Evolutionary conservation across 2,113 vertebrate genomes (phyloP).

Genomic region (Zapus hudsonius): DNA sequence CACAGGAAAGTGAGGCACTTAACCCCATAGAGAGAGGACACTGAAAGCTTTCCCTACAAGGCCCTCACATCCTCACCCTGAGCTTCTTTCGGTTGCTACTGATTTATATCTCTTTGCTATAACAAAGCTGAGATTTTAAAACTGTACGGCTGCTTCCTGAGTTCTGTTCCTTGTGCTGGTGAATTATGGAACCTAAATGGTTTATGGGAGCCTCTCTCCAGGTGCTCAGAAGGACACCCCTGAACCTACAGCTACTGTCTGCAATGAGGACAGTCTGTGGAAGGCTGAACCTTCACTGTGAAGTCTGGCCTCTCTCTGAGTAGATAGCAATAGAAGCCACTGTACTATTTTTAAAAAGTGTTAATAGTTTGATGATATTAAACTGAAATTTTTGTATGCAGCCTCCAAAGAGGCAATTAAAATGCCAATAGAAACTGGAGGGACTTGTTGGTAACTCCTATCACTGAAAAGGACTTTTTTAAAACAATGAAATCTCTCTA

Average conservation of each 20-base stretch:
- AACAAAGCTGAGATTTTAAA: slow-evolving; percentile 9
- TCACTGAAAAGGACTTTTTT: not conserved
- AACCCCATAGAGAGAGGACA: not conserved
- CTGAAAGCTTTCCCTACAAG: too few species aligned
- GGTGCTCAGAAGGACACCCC: not conserved
- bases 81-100: not conserved
- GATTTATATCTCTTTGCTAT: not conserved
- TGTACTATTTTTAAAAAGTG: not conserved
- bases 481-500: not conserved
- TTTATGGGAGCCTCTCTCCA: not conserved
- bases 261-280: not conserved
- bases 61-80: not conserved
- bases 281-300: not conserved
- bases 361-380: not conserved
- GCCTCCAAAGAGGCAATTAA: not conserved
- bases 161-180: not conserved
- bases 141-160: not conserved
- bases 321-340: not conserved
- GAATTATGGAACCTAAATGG: not conserved
- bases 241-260: not conserved
- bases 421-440: not conserved
- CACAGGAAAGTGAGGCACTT: not conserved
- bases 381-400: not conserved
- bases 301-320: not conserved
- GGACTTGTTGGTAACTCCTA: not conserved